Percentiles rank a stretch among this genome's conserved stretches.
Evolutionary conservation across 53 echinoderm and acorn worm species (phyloP).

Genomic region (Holothuria leucospilota): DNA sequence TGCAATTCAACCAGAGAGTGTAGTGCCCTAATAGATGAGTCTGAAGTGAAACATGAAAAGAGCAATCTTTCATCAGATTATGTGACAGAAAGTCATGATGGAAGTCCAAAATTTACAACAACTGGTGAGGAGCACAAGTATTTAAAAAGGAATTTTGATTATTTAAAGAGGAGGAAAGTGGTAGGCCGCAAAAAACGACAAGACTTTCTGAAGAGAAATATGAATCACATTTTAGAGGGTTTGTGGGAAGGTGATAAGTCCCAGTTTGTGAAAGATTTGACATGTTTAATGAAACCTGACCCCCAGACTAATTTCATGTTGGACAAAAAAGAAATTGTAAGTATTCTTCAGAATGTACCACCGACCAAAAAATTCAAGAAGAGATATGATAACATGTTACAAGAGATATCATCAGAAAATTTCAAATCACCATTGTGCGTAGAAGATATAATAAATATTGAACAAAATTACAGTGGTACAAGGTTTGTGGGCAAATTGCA

Average conservation of each 20-base stretch:
- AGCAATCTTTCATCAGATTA: too few species aligned
- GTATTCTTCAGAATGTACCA: neutral
- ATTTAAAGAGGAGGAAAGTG: neutral
- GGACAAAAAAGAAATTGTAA: too few species aligned
- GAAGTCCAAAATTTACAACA: too few species aligned
- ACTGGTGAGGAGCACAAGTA: too few species aligned
- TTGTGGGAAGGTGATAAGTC: neutral
- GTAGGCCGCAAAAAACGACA: neutral
- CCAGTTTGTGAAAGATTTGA: neutral
- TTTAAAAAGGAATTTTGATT: neutral
- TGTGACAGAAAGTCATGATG: too few species aligned
- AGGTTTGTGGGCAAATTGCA: slow-evolving; percentile 56
- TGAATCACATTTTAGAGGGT: neutral
- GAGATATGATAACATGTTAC: neutral
- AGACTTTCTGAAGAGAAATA: neutral
- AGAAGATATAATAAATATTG: slow-evolving; percentile 57
- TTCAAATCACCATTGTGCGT: neutral
- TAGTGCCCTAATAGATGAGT: too few species aligned
- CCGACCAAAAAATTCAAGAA: neutral
- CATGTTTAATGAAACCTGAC: neutral
- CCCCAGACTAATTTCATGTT: neutral
- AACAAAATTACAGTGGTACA: slow-evolving; percentile 52
- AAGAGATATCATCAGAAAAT: neutral
- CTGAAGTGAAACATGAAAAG: too few species aligned
- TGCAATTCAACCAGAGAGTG: too few species aligned